Evolutionary conservation across 2,113 vertebrate species (phyloP).

Genomic region (Aegithalos caudatus): DNA sequence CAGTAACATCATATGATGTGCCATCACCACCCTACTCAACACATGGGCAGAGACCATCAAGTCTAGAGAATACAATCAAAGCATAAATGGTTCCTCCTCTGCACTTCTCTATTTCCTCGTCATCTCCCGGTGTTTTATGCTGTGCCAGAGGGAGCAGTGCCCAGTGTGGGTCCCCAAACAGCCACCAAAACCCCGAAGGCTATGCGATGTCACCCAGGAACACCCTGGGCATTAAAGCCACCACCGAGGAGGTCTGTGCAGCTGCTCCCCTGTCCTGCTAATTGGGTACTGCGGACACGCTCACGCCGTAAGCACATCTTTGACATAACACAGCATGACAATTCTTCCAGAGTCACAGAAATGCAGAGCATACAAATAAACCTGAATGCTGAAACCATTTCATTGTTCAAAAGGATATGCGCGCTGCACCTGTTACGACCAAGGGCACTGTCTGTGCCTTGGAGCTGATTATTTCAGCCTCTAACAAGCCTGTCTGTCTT

Average conservation of each 20-base stretch:
- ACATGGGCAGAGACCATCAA: background rate
- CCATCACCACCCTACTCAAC: background rate
- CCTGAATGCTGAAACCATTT: background rate
- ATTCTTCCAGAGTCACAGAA: constrained; percentile 20
- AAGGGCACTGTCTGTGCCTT: background rate
- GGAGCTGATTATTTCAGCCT: background rate
- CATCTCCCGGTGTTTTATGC: background rate
- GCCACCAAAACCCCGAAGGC: background rate
- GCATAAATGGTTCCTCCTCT: background rate
- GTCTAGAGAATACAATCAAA: background rate
- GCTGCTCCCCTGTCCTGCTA: background rate
- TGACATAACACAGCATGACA: constrained; percentile 29
- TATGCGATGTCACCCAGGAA: background rate
- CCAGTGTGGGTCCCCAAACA: background rate
- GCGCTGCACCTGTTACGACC: constrained; percentile 25
- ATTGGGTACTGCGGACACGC: background rate
- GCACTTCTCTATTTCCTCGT: background rate
- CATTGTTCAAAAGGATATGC: constrained; percentile 2
- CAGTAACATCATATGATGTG: background rate
- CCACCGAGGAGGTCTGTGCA: background rate
- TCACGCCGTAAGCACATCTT: background rate
- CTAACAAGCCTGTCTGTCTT: background rate
- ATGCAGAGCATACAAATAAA: constrained; percentile 25
- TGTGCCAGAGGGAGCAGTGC: background rate
- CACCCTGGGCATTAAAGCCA: background rate